Evolutionary conservation across 2,797 vertebrate genomes (phyloP), one percentile per base, ranked within the genome.

Genomic region (Podarcis siculus): DNA sequence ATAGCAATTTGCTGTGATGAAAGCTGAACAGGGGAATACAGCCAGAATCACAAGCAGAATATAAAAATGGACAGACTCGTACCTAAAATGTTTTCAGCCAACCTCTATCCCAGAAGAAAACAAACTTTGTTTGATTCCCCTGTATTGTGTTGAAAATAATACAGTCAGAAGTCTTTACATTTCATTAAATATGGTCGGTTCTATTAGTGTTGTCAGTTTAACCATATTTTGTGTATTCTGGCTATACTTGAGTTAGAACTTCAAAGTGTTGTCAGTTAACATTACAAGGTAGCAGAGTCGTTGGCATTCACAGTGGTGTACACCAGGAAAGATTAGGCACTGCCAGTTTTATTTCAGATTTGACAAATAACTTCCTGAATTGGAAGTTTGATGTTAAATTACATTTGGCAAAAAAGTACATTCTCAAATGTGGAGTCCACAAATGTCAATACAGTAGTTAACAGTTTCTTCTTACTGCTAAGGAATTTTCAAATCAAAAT

Each of bases 261-360:
- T 64, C 30, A 76, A 84, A 37, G 21, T 77, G 15, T 76, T 93
- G 35, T 86, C 71, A 77, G 64, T 89, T 80, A 90, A 82, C 67
- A 69, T 82, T 86, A 89, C 82, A 66, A 8, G 77, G 17, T 86
- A 80, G 32, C 82, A 85, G 27, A 85, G 86, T 79, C 3, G 1
- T 35, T 86, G 79, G 23, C 82, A 88, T 89, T 88, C 72, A 67
- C 64, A 55, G 55, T 39, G 76, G 32, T 45, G 30, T 27, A 39
- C 79, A 77, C 75, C 71, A 90, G 45, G 32, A 82, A 91, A 69
- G 49, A 76, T 85, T 75, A 85, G 17, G 58, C 45, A 81, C 86
- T 85, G 82, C 86, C 86, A 85, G 78, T 64, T 78, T 23, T 91
- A 75, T 75, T 91, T 93, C 87, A 89, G 45, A 82, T 35, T 64